Evolutionary conservation across 2,888 invertebrate genomes (phyloP).

Genomic region (Sarcophaga subvicina): DNA sequence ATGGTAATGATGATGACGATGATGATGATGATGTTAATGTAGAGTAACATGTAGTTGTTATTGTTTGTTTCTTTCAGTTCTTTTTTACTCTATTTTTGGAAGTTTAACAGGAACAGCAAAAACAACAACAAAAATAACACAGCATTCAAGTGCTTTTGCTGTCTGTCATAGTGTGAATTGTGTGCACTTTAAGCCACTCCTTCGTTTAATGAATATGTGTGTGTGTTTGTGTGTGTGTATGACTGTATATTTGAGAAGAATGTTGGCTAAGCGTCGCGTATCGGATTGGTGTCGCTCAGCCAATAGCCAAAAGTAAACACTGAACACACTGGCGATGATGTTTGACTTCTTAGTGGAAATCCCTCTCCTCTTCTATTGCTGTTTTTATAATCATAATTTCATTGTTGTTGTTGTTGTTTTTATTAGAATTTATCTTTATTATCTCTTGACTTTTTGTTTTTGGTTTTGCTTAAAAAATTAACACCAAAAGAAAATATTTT

Average conservation of each 20-base stretch:
- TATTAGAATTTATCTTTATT: too few species aligned
- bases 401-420: neutral
- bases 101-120: conserved; percentile 54
- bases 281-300: conserved; percentile 80
- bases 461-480: neutral
- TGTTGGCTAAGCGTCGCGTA: conserved; percentile 76
- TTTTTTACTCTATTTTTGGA: conserved; percentile 36
- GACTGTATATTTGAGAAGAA: neutral
- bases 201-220: conserved; percentile 73
- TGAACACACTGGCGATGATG: conserved; percentile 71
- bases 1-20: neutral
- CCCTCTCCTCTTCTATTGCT: neutral
- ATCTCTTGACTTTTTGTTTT: neutral
- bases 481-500: too few species aligned
- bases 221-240: conserved; percentile 24
- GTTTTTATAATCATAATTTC: conserved; percentile 32
- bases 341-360: conserved; percentile 57
- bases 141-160: conserved; percentile 42
- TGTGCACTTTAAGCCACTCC: conserved; percentile 82
- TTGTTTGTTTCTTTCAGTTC: conserved; percentile 1
- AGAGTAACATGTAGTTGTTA: neutral
- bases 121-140: conserved; percentile 29
- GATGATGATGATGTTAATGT: conserved; percentile 10
- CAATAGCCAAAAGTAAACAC: conserved; percentile 81
- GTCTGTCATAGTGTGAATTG: conserved; percentile 79